These are phyloP conservation scores for Drosophila sulfurigaster DNA, from an alignment of 1,140 invertebrate species.

Conservation along the genomic window DNA sequence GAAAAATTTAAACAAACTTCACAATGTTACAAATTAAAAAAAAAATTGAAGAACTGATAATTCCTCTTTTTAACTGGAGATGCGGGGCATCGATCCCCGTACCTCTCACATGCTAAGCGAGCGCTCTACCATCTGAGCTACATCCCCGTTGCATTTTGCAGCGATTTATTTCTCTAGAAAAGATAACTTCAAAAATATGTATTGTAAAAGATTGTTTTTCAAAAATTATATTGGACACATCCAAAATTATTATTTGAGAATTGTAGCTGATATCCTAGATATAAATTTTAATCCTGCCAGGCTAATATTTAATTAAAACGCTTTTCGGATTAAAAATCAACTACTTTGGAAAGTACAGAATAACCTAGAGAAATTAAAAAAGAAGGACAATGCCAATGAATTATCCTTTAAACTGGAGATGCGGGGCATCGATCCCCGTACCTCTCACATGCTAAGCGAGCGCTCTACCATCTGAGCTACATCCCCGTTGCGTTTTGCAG, in stretches of 20 bases:
- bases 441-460: constrained; percentile 43
- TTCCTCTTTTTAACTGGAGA: constrained; percentile 76
- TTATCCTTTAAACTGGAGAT: constrained; percentile 84
- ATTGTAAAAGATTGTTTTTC: too few species aligned
- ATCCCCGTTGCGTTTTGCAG: constrained; percentile 2
- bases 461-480: constrained; percentile 43
- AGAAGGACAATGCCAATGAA: too few species aligned
- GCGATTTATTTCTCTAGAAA: neutral
- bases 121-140: constrained; percentile 43
- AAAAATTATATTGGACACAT: too few species aligned
- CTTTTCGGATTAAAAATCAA: too few species aligned
- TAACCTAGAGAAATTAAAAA: neutral
- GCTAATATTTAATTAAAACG: too few species aligned
- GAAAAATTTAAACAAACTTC: too few species aligned
- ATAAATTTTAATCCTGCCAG: too few species aligned
- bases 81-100: constrained; percentile 93
- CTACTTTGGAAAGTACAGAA: too few species aligned
- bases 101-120: constrained; percentile 69
- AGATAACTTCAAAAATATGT: too few species aligned
- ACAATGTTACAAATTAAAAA: too few species aligned
- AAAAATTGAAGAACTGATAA: neutral
- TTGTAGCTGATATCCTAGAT: too few species aligned
- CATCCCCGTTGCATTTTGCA: constrained; percentile 8
- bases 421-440: constrained; percentile 93
- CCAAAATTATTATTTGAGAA: too few species aligned